Percentiles rank a stretch among this genome's conserved stretches.
These are phyloP conservation scores for Tipula lateralis DNA, from an alignment of 2,888 invertebrate species.

Conservation along the genomic window DNA sequence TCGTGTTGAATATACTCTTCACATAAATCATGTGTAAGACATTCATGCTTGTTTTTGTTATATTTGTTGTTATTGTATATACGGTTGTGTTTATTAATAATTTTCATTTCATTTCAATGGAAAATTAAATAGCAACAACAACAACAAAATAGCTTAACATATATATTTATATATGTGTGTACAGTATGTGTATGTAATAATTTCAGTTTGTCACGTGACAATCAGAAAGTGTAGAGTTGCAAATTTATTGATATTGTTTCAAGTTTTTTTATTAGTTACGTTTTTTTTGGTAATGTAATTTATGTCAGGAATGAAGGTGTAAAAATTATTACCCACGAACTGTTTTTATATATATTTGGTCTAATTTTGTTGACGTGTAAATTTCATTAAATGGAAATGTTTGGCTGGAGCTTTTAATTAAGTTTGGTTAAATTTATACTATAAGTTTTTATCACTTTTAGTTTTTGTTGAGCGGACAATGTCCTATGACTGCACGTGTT, in stretches of 20 bases:
- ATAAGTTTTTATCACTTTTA: too few relatives aligned
- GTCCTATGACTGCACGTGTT: too few relatives aligned
- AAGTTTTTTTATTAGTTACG: background rate
- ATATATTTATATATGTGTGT: background rate
- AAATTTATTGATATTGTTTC: constrained; percentile 20
- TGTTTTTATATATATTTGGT: background rate
- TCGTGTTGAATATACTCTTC: background rate
- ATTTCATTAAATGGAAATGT: background rate
- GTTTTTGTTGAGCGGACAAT: too few relatives aligned
- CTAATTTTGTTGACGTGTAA: constrained; percentile 1
- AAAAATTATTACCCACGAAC: constrained; percentile 19
- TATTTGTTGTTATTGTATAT: too few relatives aligned
- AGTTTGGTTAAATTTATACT: too few relatives aligned
- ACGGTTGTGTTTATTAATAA: background rate
- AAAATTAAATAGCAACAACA: background rate
- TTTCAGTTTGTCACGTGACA: constrained; percentile 30
- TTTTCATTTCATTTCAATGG: constrained; percentile 6
- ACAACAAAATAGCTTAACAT: background rate
- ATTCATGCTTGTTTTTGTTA: background rate
- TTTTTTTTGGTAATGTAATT: constrained; percentile 14
- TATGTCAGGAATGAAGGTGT: background rate
- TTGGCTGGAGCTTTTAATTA: background rate
- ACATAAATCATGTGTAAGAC: constrained; percentile 19
- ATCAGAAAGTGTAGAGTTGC: constrained; percentile 29
- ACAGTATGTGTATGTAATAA: constrained; percentile 12